Evolutionary conservation across 2,888 invertebrate species (phyloP).

Genomic region (Rugalucina vietnamica): DNA sequence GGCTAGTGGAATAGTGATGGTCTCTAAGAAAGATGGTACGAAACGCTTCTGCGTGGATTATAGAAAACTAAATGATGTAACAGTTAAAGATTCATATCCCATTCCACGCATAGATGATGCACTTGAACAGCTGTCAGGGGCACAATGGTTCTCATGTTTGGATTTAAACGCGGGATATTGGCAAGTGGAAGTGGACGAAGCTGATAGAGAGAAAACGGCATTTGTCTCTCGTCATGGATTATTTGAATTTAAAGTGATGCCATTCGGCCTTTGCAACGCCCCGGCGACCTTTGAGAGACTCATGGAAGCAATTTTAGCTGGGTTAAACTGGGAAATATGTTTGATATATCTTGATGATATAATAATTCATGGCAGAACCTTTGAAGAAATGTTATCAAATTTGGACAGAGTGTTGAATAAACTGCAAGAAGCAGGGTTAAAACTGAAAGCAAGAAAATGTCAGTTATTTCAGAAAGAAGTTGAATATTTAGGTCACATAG

Average conservation of each 20-base stretch:
- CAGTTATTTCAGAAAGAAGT: background rate
- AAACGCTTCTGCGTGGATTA: constrained; percentile 25
- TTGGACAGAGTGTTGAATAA: constrained; percentile 11
- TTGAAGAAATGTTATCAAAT: constrained; percentile 28
- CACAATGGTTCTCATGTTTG: background rate
- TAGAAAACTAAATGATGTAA: constrained; percentile 32
- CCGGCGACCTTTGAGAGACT: constrained; percentile 50
- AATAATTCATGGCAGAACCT: constrained; percentile 32
- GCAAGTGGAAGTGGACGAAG: constrained; percentile 7
- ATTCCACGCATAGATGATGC: constrained; percentile 29
- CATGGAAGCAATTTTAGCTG: constrained; percentile 40
- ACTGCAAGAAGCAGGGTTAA: background rate
- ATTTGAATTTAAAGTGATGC: background rate
- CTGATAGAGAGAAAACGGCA: constrained; percentile 9
- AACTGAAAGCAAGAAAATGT: background rate
- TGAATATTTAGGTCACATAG: background rate
- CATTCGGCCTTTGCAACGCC: background rate
- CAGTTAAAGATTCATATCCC: constrained; percentile 24
- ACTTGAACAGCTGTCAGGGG: constrained; percentile 10
- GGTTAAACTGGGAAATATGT: constrained; percentile 43
- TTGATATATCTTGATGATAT: constrained; percentile 45
- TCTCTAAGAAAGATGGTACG: constrained; percentile 25
- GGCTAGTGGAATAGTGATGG: constrained; percentile 34
- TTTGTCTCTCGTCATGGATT: background rate
- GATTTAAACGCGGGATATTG: background rate